These are phyloP conservation scores for Mola mola DNA, from an alignment of 2,113 vertebrate species.

Conservation along the genomic window DNA sequence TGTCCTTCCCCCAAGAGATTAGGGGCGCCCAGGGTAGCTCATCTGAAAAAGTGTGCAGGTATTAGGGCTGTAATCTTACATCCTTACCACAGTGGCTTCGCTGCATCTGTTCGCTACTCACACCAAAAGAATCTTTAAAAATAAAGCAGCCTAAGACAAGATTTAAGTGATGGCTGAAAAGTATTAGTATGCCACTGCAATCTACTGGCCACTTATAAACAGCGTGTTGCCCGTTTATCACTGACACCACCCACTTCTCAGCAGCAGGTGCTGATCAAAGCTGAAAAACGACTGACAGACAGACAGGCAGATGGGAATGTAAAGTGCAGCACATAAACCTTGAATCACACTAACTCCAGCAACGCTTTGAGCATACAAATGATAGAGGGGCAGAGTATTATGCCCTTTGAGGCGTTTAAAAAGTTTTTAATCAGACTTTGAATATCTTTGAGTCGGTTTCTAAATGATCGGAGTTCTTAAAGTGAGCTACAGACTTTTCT, in stretches of 20 bases:
- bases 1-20: too few relatives aligned
- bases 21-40: too few relatives aligned
- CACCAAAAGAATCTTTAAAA: too few relatives aligned
- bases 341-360: neutral
- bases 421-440: neutral
- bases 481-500: neutral
- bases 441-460: neutral
- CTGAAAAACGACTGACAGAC: neutral
- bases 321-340: neutral
- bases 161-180: neutral
- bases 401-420: neutral
- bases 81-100: too few relatives aligned
- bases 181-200: constrained; percentile 2
- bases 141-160: neutral
- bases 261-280: constrained; percentile 12
- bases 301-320: neutral
- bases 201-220: constrained; percentile 15
- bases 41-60: too few relatives aligned
- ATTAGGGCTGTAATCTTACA: too few relatives aligned
- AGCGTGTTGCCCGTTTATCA: constrained; percentile 2
- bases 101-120: too few relatives aligned
- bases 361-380: neutral
- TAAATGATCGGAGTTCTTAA: neutral
- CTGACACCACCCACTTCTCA: constrained; percentile 10
- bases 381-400: neutral